A percentile compares a stretch with the other conserved stretches of the same genome.
Conservation (phyloP, 2,113 vertebrate genomes). For the Epinephelus moara region DNA sequence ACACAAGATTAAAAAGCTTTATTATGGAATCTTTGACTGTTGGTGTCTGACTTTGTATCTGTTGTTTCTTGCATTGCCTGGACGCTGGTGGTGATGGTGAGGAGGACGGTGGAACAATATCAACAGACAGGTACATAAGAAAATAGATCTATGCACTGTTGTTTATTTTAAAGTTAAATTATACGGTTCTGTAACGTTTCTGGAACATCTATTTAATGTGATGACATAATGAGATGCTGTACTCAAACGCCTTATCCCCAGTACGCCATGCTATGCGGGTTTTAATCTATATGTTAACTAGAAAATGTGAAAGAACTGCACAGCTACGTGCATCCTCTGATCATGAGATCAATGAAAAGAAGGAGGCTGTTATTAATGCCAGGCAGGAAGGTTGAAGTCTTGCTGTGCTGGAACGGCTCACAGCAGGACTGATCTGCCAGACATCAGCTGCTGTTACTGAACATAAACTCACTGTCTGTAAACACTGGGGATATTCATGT, state of each 20-base stretch:
- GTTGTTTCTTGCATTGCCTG: too few relatives aligned
- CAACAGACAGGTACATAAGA: not conserved
- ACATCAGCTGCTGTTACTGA: not conserved
- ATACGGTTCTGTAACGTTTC: too few relatives aligned
- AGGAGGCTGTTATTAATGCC: conserved; percentile 14
- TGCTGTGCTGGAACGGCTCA: conserved; percentile 11
- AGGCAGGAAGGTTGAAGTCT: conserved; percentile 1
- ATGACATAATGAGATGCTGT: not conserved
- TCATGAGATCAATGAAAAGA: conserved; percentile 23
- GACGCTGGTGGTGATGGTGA: not conserved
- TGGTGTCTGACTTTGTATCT: too few relatives aligned
- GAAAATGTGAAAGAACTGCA: not conserved
- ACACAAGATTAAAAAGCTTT: too few relatives aligned
- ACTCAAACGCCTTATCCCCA: not conserved
- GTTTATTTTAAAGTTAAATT: not conserved
- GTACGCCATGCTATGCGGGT: not conserved
- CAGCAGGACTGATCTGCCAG: conserved; percentile 12
- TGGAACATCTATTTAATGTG: not conserved
- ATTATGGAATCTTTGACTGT: too few relatives aligned
- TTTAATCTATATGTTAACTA: conserved; percentile 39
- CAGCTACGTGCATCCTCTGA: not conserved
- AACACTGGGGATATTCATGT: not conserved
- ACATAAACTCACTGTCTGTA: not conserved
- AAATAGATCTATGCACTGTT: not conserved
- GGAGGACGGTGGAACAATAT: not conserved